Conservation (phyloP, 2,797 vertebrate genomes). For the Apogon talboti region DNA sequence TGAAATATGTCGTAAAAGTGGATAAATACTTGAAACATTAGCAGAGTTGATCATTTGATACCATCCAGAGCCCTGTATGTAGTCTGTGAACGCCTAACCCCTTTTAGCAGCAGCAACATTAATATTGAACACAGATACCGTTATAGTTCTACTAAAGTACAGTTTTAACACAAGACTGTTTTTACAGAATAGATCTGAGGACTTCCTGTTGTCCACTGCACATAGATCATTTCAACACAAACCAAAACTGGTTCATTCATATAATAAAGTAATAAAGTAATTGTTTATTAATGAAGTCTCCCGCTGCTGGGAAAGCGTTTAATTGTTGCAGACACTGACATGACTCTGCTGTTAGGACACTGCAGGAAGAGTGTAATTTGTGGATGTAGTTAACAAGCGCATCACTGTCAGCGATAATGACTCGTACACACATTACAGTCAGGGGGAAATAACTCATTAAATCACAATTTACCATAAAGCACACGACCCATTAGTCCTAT, state of each 20-base stretch:
- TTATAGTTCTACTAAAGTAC: too few relatives aligned
- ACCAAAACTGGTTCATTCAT: conserved; percentile 15
- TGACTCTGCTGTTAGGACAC: conserved; percentile 17
- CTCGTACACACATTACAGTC: conserved; percentile 61
- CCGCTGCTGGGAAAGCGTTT: neutral
- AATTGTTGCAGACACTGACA: conserved; percentile 1
- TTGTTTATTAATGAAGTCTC: conserved; percentile 18
- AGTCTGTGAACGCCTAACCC: too few relatives aligned
- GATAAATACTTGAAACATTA: too few relatives aligned
- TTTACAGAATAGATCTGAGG: too few relatives aligned
- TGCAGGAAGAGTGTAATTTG: conserved; percentile 20
- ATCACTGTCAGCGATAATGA: conserved; percentile 66
- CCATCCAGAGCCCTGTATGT: too few relatives aligned
- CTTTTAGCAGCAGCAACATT: too few relatives aligned
- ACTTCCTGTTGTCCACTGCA: neutral
- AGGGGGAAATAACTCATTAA: conserved; percentile 69
- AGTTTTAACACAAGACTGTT: too few relatives aligned
- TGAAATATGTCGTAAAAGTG: too few relatives aligned
- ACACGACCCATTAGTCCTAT: conserved; percentile 57
- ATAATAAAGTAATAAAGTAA: too few relatives aligned
- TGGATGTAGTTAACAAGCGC: conserved; percentile 54
- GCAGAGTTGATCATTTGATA: too few relatives aligned
- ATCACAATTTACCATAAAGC: conserved; percentile 52
- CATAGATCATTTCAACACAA: neutral
- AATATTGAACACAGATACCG: too few relatives aligned